Base-by-base conservation (phyloP, 2,797 vertebrate species). In the Hafferia zeledoni region DNA sequence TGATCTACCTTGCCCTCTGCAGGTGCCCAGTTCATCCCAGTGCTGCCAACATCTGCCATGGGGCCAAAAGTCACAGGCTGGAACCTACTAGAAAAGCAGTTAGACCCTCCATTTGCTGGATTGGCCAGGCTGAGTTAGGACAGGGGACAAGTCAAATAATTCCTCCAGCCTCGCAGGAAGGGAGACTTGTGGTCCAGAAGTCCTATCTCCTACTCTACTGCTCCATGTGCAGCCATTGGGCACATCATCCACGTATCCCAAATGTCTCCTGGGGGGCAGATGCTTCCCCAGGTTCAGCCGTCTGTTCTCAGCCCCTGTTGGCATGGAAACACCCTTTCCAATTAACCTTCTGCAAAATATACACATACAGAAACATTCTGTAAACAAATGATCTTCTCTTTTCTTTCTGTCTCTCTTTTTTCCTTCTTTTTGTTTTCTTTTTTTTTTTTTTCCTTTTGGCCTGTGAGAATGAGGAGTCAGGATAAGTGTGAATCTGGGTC, bases 251-350 rank as follows among this genome's bases (percentile, higher is more conserved):
- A 0, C 17, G 50, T 43, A 69, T 52, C 86, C 41, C 33, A 13
- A 87, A 30, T 0, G 0, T 20, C 39, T 87, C 37, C 78, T 25
- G 2, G 33, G 78, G 52, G 63, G 65, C 4, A 43, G 89, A 68
- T 64, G n/a, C 50, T 55, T 68, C 75, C 87, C 61, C 50, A 71
- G 74, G 75, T 92, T 92, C 79, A 65, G 57, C 78, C 2, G 8
- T 64, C 94, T 95, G 78, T 94, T 95, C 92, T 47, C 78, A 87
- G 68, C 68, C 69, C 35, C 64, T 77, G 92, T 94, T 95, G 95
- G 90, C 89, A 94, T 89, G 95, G 95, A 94, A 96, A 95, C 90
- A 87, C 70, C 75, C 88, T 90, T 95, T 82, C 52, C 87, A 93
- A 87, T 93, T 93, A 95, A 93, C 75, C 86, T 94, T 17, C 81